Evolutionary conservation across 2,888 invertebrate genomes (phyloP).

Genomic region (Heteromurus nitidus): DNA sequence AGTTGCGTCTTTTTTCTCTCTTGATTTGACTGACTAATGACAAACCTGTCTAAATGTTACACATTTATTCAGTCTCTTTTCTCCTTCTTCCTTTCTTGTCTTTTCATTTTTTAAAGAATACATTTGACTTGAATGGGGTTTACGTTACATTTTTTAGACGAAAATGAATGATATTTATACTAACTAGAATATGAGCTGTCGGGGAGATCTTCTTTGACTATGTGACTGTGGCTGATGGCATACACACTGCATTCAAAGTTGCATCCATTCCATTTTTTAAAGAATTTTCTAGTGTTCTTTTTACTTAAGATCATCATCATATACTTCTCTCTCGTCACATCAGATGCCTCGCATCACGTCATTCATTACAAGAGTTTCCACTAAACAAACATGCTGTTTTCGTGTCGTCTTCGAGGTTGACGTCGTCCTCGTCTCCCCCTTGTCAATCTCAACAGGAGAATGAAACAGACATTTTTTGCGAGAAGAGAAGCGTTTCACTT

Average conservation of each 20-base stretch:
- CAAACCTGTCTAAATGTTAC: constrained; percentile 55
- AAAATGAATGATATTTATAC: constrained; percentile 26
- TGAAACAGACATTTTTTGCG: constrained; percentile 12
- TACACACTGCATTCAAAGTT: not conserved
- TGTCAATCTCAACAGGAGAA: too few species aligned
- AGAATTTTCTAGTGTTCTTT: too few species aligned
- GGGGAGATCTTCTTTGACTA: constrained; percentile 43
- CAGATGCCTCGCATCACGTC: not conserved
- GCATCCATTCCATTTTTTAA: too few species aligned
- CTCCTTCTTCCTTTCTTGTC: too few species aligned
- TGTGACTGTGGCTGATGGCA: not conserved
- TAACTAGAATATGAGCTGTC: constrained; percentile 47
- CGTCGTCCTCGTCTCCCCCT: too few species aligned
- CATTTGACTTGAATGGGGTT: constrained; percentile 14
- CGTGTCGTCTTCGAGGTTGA: too few species aligned
- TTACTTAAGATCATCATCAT: not conserved
- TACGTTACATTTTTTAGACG: not conserved
- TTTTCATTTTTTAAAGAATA: not conserved
- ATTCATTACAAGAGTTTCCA: not conserved
- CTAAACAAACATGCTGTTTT: constrained; percentile 8
- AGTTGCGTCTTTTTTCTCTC: constrained; percentile 27
- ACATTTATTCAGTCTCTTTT: too few species aligned
- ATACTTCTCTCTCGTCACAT: constrained; percentile 2
- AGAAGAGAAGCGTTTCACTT: constrained; percentile 3
- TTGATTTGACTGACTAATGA: constrained; percentile 59